Evolutionary conservation across 2,113 vertebrate genomes (phyloP), one percentile per base, ranked within the genome.

Genomic region (Gnathonemus longibarbis): DNA sequence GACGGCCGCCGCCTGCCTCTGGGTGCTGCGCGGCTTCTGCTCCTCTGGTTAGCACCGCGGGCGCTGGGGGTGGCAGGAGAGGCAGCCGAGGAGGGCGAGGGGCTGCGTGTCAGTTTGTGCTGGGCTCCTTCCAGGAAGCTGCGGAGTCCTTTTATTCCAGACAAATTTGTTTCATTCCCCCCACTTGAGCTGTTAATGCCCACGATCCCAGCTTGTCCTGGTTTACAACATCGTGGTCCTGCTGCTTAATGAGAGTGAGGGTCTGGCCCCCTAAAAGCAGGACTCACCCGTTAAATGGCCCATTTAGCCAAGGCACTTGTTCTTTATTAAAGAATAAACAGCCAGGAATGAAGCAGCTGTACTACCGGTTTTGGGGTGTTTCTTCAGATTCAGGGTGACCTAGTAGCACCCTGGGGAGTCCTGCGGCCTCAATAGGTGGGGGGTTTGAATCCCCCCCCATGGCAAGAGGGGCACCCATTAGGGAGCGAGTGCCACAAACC

Each of bases 1-100:
- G 86, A 94, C 94, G 88, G 96, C 97, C 42, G 95, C 94, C 0
- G 97, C 97, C 62, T 99, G 97, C 84, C 96, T 99, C 35, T 97
- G 96, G 96, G 96, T 95, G 48, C 93, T 99, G 90, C 93, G 95
- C 1, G 96, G 97, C 85, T 98, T 96, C 90, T 96, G 97, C 46
- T 95, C 95, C 50, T 96, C 95, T 24, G 96, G 98, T 99, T 91
- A 94, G 94, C 89, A 13, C 48, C 2, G 24, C 3, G 56, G 21
- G 56, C 2, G 0, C 56, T 58, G 56, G 21, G 56, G 56, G 53
- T 1, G 53, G 56, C 56, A 24, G 53, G 53, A 10, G 9, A 31
- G 31, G 31, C 31, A 15, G 27, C 11, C 1, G 13, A 10, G 35
- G 70, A 77, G 35, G 35, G 31, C 5, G 35, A 19, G 70, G 70